These are phyloP conservation scores for Ctenomys sociabilis DNA, from an alignment of 2,113 vertebrate species.

Conservation along the genomic window DNA sequence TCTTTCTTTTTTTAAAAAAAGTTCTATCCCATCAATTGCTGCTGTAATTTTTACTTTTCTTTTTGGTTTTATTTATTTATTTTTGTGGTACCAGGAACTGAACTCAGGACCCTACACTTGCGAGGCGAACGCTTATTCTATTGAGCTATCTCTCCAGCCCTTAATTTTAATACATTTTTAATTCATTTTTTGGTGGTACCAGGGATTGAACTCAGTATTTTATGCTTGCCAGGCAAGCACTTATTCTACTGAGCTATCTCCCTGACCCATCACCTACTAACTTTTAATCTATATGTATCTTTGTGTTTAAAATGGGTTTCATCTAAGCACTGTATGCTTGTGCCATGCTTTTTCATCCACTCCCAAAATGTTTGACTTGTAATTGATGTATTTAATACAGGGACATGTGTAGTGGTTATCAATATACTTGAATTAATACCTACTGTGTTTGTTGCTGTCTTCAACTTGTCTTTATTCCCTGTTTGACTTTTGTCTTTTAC, in stretches of 20 bases:
- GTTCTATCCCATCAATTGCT: background rate
- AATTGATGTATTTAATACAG: background rate
- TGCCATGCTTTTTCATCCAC: background rate
- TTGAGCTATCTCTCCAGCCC: too few relatives aligned
- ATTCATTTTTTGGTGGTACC: too few relatives aligned
- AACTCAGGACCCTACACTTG: too few relatives aligned
- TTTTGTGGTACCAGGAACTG: too few relatives aligned
- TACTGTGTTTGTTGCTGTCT: background rate
- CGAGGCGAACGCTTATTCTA: too few relatives aligned
- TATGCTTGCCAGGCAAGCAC: too few relatives aligned
- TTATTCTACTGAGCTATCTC: too few relatives aligned
- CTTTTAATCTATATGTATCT: background rate
- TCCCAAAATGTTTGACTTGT: background rate
- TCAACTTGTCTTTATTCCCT: background rate
- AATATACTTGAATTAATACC: background rate
- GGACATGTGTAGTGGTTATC: background rate
- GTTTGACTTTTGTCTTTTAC: background rate
- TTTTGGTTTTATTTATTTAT: too few relatives aligned
- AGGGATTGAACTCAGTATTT: too few relatives aligned
- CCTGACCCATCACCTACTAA: background rate
- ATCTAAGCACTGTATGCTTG: background rate
- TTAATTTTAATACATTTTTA: too few relatives aligned
- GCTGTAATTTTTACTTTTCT: background rate
- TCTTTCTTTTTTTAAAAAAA: background rate
- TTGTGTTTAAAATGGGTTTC: background rate